These are phyloP conservation scores for Sarcophaga bullata DNA, from an alignment of 1,140 invertebrate genomes.

Conservation along the genomic window DNA sequence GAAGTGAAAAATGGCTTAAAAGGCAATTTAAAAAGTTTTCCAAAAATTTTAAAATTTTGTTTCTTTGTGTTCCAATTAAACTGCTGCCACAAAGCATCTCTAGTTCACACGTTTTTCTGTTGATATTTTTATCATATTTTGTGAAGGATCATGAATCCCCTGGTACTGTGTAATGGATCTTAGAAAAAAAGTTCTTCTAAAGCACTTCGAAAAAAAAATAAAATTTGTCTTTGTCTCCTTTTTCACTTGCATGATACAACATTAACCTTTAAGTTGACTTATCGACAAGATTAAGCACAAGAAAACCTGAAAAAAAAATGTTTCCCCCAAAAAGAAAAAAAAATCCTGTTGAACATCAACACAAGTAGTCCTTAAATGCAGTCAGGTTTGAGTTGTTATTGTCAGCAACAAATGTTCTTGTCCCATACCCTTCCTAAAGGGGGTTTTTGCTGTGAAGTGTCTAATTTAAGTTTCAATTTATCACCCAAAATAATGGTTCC, in stretches of 20 bases:
- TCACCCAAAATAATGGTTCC: neutral
- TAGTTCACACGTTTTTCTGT: too few relatives aligned
- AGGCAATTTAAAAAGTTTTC: too few relatives aligned
- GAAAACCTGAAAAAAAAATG: neutral
- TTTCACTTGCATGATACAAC: neutral
- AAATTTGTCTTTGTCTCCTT: neutral
- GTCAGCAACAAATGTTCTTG: neutral
- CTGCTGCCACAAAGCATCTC: too few relatives aligned
- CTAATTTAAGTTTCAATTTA: constrained; percentile 22
- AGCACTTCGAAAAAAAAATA: too few relatives aligned
- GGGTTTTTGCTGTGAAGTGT: neutral
- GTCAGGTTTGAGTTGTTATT: neutral
- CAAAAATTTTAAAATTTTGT: too few relatives aligned
- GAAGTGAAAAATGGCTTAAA: too few relatives aligned
- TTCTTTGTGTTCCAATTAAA: too few relatives aligned
- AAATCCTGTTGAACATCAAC: constrained; percentile 21
- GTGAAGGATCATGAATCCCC: too few relatives aligned
- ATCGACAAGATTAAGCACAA: neutral
- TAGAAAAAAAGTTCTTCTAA: too few relatives aligned
- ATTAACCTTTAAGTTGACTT: neutral
- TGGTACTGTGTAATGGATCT: too few relatives aligned
- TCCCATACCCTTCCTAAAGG: too few relatives aligned
- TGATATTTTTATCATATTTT: too few relatives aligned
- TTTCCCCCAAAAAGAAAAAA: neutral
- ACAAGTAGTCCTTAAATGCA: neutral